Evolutionary conservation across 2,888 invertebrate species (phyloP), one percentile per base, ranked within the genome.

Genomic region (Graphium colonna): DNA sequence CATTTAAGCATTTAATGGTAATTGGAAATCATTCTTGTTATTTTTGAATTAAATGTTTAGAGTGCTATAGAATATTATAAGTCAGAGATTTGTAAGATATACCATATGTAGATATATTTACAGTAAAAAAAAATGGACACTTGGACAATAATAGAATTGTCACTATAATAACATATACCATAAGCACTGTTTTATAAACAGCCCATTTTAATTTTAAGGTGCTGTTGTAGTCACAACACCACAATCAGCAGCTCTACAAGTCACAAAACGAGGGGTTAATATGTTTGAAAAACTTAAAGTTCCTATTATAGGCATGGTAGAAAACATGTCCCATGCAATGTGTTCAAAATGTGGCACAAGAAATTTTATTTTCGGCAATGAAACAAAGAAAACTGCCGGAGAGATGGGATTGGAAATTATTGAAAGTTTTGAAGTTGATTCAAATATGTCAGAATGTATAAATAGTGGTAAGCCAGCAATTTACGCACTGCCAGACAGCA

Each of bases 201-300:
- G n/a, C n/a, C 21, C 21, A 5, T 3, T 5, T 21, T 21, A 16
- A 52, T 49, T 39, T 39, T 55, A 75, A 94, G 95, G 96, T 13
- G 96, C 95, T 3, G 72, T 98, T n/a, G 86, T 98, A 44, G 96
- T 98, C 0, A 97, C 97, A 7, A 98, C 98, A 0, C 98, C 98
- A 0, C 98, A 98, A 77, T 93, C 92, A 50, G 95, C 97, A 1
- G 95, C 98, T 0, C 74, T 98, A 4, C 93, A 97, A 73, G 97
- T 98, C 17, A 95, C 97, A 0, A 91, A 93, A 65, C 92, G 96
- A 64, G 97, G 97, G 9, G 94, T 95, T 0, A 93, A 93, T 64
- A 97, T 98, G 97, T 96, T 97, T 69, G 91, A 93, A 57, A 97
- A 95, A 74, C 89, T 98, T 1, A 91, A 93, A 58, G 92, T 97